Evolutionary conservation across 2,113 vertebrate genomes (phyloP).

Genomic region (Marcusenius ussheri): DNA sequence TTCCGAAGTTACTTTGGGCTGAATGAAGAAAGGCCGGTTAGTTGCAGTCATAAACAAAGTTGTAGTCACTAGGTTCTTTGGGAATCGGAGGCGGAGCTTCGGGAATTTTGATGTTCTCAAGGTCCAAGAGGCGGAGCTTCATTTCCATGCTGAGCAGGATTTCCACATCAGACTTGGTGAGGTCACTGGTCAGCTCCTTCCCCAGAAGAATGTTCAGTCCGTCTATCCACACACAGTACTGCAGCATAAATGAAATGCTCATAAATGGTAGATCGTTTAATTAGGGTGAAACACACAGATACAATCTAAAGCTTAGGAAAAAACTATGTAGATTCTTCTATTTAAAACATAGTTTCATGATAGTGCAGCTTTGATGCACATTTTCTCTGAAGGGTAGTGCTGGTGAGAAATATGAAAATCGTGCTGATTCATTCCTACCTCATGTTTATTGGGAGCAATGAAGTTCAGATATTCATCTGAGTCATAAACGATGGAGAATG

Average conservation of each 20-base stretch:
- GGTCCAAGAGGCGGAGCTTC: conserved; percentile 94
- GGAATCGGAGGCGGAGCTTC: conserved; percentile 95
- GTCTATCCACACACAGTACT: conserved; percentile 98
- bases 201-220: conserved; percentile 92
- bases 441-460: conserved; percentile 94
- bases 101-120: conserved; percentile 98
- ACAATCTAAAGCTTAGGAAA: not conserved
- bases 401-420: conserved; percentile 1
- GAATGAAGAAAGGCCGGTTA: conserved; percentile 47
- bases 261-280: not conserved
- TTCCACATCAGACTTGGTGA: conserved; percentile 88
- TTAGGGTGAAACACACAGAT: not conserved
- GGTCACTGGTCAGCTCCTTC: conserved; percentile 96
- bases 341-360: not conserved
- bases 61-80: conserved; percentile 99
- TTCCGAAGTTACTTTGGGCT: not conserved
- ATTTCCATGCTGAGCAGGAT: conserved; percentile 98
- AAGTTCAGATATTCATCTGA: conserved; percentile 97
- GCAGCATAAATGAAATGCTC: conserved; percentile 18
- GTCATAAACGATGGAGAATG: conserved; percentile 95
- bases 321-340: too few relatives aligned
- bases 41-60: conserved; percentile 99
- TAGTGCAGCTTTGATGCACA: not conserved
- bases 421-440: conserved; percentile 65
- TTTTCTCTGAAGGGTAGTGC: not conserved